Conservation (phyloP, 2,888 invertebrate genomes). For the Xiphydria camelus region DNA sequence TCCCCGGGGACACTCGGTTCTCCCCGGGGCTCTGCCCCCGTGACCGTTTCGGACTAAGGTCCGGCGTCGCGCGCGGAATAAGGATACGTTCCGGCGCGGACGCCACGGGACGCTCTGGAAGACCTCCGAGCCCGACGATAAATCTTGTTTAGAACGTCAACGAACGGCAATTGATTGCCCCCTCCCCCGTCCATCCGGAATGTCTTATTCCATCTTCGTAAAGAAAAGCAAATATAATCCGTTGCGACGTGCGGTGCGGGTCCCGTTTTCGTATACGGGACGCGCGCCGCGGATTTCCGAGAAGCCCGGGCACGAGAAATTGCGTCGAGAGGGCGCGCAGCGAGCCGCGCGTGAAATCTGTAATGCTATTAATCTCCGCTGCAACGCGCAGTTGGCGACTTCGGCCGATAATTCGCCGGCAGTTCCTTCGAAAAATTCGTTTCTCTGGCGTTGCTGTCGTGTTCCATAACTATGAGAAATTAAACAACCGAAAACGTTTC, state of each 20-base stretch:
- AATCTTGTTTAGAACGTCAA: not conserved
- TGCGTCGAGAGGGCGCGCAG: not conserved
- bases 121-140: not conserved
- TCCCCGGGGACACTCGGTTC: too few species aligned
- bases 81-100: too few species aligned
- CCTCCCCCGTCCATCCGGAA: not conserved
- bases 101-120: too few species aligned
- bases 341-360: constrained; percentile 9
- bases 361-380: constrained; percentile 11
- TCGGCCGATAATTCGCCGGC: too few species aligned
- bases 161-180: not conserved
- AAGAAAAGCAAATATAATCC: constrained; percentile 2
- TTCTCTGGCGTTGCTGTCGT: too few species aligned
- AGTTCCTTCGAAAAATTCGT: too few species aligned
- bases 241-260: not conserved
- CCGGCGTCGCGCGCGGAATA: too few species aligned
- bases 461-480: too few species aligned
- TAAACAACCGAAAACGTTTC: too few species aligned
- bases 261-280: not conserved
- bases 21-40: too few species aligned
- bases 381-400: too few species aligned
- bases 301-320: not conserved
- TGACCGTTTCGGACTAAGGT: too few species aligned
- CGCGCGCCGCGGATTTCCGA: not conserved
- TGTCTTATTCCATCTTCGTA: constrained; percentile 1